Evolutionary conservation across 1,140 invertebrate genomes (phyloP), one percentile per base, ranked within the genome.

Genomic region (Thaumatotibia leucotreta): DNA sequence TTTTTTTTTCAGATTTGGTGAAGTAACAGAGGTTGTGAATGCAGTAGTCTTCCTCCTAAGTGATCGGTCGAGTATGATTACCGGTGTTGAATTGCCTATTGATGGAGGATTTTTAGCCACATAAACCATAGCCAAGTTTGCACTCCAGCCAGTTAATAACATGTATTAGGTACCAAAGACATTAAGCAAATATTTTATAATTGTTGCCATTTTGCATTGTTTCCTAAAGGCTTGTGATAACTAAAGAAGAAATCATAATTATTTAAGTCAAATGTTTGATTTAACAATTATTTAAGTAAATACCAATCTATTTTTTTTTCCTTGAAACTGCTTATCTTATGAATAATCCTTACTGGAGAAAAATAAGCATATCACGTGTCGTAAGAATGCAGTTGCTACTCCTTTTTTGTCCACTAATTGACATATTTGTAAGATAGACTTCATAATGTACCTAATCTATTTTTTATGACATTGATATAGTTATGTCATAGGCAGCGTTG

Each of bases 21-120:
- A 98, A 84, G 94, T 97, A 0, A 92, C 95, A n/a, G 97, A 98
- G 84, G 97, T 98, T 0, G 94, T 96, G 0, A 94, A 97, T 91
- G 93, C 94, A 20, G 93, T 97, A 24, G 75, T 97, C 33, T 98
- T 94, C 82, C 92, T 98, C 23, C 89, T 98, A 5, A 97, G 97
- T 82, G 94, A 97, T 68, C 93, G 94, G 76, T 94, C 97, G 14
- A 94, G 93, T 17, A 97, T 98, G 94, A 95, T 97, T 23, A 97
- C 93, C 70, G 97, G 97, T 20, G 91, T 93, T 5, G 92, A 92
- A 61, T 86, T 98, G 22, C 95, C 96, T 0, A 91, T 98, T 11
- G 97, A 98, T 79, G 97, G 97, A 33, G 97, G 97, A 69, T 97
- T 88, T 63, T 80, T 90, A 58, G 88, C 88, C 29, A 87, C 86